Evolutionary conservation across 2,113 vertebrate species (phyloP), one percentile per base, ranked within the genome.

Genomic region (Sceloporus tristichus): DNA sequence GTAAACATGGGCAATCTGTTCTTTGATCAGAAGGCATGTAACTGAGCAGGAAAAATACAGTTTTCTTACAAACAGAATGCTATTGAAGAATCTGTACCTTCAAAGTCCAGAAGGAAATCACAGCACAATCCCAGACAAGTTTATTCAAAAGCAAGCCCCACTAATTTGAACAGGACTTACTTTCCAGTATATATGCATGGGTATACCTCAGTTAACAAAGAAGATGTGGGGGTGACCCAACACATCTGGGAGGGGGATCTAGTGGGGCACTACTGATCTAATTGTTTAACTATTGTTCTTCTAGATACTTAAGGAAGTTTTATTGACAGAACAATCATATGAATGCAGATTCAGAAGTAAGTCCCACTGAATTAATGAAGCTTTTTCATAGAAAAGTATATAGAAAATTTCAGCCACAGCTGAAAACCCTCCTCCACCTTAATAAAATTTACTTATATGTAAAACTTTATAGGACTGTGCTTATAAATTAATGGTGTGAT

Each of bases 301-400:
- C 25, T 76, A 65, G 56, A 70, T 65, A 42, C 74, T 77, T 85
- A 77, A 19, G 21, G 40, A 42, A 84, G 74, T 34, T 9, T 38
- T 65, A 40, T 38, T 68, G 27, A 71, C 27, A 19, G 29, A 34
- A 80, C 38, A 27, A 27, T 74, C 14, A n/a, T 38, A 16, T 82
- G 62, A 10, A 66, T 68, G 38, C 40, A 68, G 66, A 82, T 29
- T 82, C 62, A 82, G 65, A 82, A 82, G 79, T 66, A 81, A 65
- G 9, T 42, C 25, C 62, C 13, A 4, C 42, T 70, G 23, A 14
- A 25, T 59, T 80, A 56, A n/a, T n/a, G 27, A 2, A 5, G 40
- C 23, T 68, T 48, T 16, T 48, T 2, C 27, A 29, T 40, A 70
- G 27, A 40, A 27, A 82, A 82, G 14, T 18, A 7, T 71, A 7